These are phyloP conservation scores for Euclidia mi DNA, from an alignment of 2,888 invertebrate genomes.

Conservation along the genomic window DNA sequence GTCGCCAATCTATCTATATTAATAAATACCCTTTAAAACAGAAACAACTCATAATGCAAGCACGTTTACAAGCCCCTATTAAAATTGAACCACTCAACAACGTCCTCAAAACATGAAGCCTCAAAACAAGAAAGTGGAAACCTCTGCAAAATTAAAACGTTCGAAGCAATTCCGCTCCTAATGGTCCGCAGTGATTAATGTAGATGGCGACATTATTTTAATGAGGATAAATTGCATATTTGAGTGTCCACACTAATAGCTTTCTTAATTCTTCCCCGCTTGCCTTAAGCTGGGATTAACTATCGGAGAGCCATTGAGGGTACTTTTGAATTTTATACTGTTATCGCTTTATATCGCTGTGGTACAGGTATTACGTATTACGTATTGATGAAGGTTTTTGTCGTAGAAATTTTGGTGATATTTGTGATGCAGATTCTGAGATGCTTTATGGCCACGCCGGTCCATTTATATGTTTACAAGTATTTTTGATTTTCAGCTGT, in stretches of 20 bases:
- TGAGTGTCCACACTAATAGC: slow-evolving; percentile 76
- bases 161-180: slow-evolving; percentile 74
- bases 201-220: slow-evolving; percentile 80
- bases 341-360: neutral
- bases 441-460: too few species aligned
- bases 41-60: too few species aligned
- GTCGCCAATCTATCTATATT: too few species aligned
- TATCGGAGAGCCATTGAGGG: slow-evolving; percentile 43
- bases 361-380: neutral
- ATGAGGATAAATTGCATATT: slow-evolving; percentile 87
- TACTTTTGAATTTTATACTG: slow-evolving; percentile 27
- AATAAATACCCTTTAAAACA: too few species aligned
- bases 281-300: slow-evolving; percentile 65
- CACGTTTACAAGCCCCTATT: neutral
- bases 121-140: slow-evolving; percentile 18
- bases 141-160: slow-evolving; percentile 72
- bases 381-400: too few species aligned
- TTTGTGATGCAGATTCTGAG: too few species aligned
- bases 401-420: too few species aligned
- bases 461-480: too few species aligned
- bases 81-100: slow-evolving; percentile 3
- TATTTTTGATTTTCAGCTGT: too few species aligned
- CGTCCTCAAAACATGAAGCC: slow-evolving; percentile 1
- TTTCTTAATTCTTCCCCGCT: slow-evolving; percentile 77
- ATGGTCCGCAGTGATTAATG: slow-evolving; percentile 85